Base-by-base conservation (phyloP, 2,797 vertebrate species). In the Galaxias olidus region DNA sequence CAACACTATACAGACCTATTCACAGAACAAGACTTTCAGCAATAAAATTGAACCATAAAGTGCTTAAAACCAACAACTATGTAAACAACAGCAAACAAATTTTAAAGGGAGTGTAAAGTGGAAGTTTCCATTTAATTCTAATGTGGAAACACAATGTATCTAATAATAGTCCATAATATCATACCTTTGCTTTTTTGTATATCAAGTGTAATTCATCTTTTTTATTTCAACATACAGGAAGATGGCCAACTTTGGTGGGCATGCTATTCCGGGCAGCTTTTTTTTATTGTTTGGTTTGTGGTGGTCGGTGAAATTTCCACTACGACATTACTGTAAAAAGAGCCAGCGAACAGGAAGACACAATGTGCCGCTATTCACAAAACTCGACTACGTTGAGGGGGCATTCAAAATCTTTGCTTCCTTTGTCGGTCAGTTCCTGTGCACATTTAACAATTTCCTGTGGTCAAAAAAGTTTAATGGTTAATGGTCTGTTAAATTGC, bases 231-330 rank as follows among this genome's bases (percentile, higher is more conserved):
- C 42, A 52, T 11, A 42, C 30, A 55, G 30, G 19, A 85, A 57
- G 1, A 99, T 99, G 98, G 97, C 95, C 0, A 98, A 96, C 88
- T 98, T 99, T 73, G 94, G 96, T 85, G 98, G 98, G 51, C 98
- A 99, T 0, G 95, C 95, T 0, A 92, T 99, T 48, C 98, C 97
- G 0, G 97, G 97, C 47, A 90, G 91, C 12, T 98, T 98, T 80
- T 98, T 98, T 86, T 68, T 98, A 15, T 51, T 98, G 4, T 89
- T 91, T 57, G 98, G 97, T 12, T 77, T 98, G 15, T 99, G 96
- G 95, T 94, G 96, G 85, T 93, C 93, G 0, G 82, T 95, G 64
- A 97, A 95, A 74, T 82, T 87, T 69, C 77, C 89, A 0, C 79
- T 96, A 45, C 91, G 82, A 53, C 87, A 95, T 58, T 84, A 82